These are phyloP conservation scores for Hipparchia semele DNA, from an alignment of 2,888 invertebrate species.

Conservation along the genomic window DNA sequence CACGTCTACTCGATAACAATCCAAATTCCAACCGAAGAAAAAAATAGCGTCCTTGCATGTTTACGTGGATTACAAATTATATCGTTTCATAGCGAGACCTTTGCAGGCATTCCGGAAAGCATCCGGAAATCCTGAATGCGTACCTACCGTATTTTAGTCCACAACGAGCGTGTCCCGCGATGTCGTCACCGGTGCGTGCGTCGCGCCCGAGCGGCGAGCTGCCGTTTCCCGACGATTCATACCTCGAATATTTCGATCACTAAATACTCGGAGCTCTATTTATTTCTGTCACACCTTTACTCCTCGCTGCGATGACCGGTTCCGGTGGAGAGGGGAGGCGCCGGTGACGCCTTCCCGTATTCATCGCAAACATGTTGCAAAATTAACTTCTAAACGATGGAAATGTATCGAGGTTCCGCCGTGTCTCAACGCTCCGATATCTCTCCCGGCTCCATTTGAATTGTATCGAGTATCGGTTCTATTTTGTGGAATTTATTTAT, in stretches of 20 bases:
- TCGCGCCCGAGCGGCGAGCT: not conserved
- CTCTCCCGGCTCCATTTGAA: not conserved
- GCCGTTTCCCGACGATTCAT: not conserved
- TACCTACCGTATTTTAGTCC: not conserved
- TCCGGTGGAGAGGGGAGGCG: not conserved
- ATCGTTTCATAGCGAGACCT: not conserved
- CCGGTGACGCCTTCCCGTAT: not conserved
- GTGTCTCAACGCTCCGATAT: not conserved
- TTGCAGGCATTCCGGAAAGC: not conserved
- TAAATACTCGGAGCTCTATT: not conserved
- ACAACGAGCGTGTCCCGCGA: not conserved
- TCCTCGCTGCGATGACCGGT: not conserved
- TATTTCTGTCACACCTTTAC: not conserved
- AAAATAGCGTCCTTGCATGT: too few relatives aligned
- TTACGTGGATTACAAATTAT: not conserved
- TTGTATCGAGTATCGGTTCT: not conserved
- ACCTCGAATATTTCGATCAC: not conserved
- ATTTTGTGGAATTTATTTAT: too few relatives aligned
- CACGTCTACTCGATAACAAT: too few relatives aligned
- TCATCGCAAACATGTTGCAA: not conserved
- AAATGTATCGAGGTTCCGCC: too few relatives aligned
- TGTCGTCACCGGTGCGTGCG: not conserved
- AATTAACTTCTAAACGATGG: not conserved
- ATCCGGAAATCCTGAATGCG: not conserved
- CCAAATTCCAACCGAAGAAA: too few relatives aligned